Percentiles rank a stretch among this genome's conserved stretches.
These are phyloP conservation scores for Melinaea marsaeus DNA, from an alignment of 2,888 invertebrate genomes.

Conservation along the genomic window DNA sequence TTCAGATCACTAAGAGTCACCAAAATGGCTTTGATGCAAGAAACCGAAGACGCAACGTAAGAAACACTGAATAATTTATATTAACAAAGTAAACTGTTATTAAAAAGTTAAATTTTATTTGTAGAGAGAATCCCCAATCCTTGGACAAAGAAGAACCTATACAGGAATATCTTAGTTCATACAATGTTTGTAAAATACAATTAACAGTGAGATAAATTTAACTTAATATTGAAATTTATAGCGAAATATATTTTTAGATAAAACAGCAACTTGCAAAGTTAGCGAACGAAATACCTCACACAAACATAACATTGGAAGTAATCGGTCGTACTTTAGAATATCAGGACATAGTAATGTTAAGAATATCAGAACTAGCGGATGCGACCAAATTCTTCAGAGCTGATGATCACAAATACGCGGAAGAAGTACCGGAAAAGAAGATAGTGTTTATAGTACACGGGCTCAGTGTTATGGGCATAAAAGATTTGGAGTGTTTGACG, in stretches of 20 bases:
- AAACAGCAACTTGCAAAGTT: slow-evolving; percentile 39
- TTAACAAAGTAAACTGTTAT: background rate
- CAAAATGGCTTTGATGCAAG: slow-evolving; percentile 31
- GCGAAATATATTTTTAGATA: slow-evolving; percentile 43
- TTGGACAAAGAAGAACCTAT: background rate
- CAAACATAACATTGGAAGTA: slow-evolving; percentile 45
- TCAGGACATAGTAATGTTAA: slow-evolving; percentile 55
- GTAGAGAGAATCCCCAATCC: no score
- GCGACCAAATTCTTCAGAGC: slow-evolving; percentile 40
- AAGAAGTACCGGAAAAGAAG: slow-evolving; percentile 54
- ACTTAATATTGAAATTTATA: background rate
- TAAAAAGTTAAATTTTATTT: no score
- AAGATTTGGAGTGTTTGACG: slow-evolving; percentile 34
- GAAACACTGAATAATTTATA: background rate
- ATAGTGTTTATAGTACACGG: slow-evolving; percentile 65
- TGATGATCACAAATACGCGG: slow-evolving; percentile 47
- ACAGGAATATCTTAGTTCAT: slow-evolving; percentile 29
- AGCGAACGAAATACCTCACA: slow-evolving; percentile 35
- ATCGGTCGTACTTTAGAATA: slow-evolving; percentile 55
- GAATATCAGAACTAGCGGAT: slow-evolving; percentile 37
- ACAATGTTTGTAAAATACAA: slow-evolving; percentile 38
- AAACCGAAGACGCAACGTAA: slow-evolving; percentile 23
- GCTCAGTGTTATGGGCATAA: slow-evolving; percentile 51
- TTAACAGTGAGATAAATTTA: background rate
- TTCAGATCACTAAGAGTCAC: slow-evolving; percentile 24